Percentiles rank a stretch among this genome's conserved stretches.
These are phyloP conservation scores for Drosophila nigromelanica DNA, from an alignment of 1,140 invertebrate species.

Conservation along the genomic window DNA sequence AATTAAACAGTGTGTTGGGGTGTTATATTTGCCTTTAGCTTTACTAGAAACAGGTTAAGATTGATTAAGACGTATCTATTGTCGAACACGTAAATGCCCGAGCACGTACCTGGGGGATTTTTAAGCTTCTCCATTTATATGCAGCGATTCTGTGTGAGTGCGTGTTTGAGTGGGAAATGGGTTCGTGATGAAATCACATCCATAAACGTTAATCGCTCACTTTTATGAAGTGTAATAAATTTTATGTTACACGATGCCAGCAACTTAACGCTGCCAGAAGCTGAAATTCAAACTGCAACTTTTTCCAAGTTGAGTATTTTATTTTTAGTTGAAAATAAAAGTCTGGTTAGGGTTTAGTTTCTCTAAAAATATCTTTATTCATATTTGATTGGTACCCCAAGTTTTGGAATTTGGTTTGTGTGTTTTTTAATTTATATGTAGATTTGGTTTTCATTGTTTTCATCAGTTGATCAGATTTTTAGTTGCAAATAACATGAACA, in stretches of 20 bases:
- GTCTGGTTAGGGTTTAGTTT: constrained; percentile 55
- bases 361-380: constrained; percentile 81
- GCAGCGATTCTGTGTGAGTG: not conserved
- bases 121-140: constrained; percentile 19
- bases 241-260: constrained; percentile 58
- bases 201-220: constrained; percentile 81
- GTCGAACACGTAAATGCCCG: constrained; percentile 64
- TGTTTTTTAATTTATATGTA: constrained; percentile 41
- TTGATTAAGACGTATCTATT: constrained; percentile 82
- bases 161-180: not conserved
- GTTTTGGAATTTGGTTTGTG: constrained; percentile 48
- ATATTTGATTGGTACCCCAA: constrained; percentile 80
- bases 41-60: constrained; percentile 55
- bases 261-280: constrained; percentile 47
- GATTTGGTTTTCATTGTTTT: constrained; percentile 49
- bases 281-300: constrained; percentile 1
- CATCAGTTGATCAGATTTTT: constrained; percentile 54
- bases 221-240: constrained; percentile 82
- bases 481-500: constrained; percentile 77
- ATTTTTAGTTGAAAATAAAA: constrained; percentile 22
- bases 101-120: constrained; percentile 53
- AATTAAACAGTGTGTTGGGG: constrained; percentile 50
- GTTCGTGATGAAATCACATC: constrained; percentile 81
- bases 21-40: constrained; percentile 17
- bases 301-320: not conserved